Conservation (phyloP, 2,113 vertebrate genomes). For the Galeopterus variegatus region DNA sequence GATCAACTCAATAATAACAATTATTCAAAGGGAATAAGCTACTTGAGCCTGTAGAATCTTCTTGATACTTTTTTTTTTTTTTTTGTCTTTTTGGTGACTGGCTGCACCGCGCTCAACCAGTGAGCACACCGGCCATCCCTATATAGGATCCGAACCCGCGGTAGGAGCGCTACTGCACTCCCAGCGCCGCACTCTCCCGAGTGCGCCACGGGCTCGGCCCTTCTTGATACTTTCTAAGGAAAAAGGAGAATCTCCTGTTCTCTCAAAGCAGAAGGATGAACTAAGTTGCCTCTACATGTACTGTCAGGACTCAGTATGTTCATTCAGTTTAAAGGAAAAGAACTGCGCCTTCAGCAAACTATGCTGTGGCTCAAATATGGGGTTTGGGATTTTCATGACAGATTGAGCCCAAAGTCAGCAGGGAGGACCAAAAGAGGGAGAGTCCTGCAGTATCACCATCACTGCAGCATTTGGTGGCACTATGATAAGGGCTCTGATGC, state of each 20-base stretch:
- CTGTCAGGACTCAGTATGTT: background rate
- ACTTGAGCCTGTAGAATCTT: background rate
- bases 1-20: background rate
- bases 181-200: no score
- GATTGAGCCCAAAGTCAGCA: background rate
- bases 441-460: background rate
- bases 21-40: background rate
- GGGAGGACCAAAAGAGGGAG: no score
- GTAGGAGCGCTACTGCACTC: no score
- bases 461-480: background rate
- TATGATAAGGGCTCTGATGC: background rate
- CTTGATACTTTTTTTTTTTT: no score
- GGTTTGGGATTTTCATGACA: background rate
- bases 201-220: no score
- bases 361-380: background rate
- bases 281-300: background rate
- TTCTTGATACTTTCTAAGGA: constrained; percentile 8
- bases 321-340: background rate
- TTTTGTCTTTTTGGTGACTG: no score
- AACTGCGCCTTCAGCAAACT: background rate
- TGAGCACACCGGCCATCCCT: no score
- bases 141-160: no score
- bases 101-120: no score
- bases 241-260: constrained; percentile 5
- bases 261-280: background rate